Percentiles rank a stretch among this genome's conserved stretches.
These are phyloP conservation scores for Pristionchus entomophagus DNA, from an alignment of 2,888 invertebrate genomes.

Conservation along the genomic window DNA sequence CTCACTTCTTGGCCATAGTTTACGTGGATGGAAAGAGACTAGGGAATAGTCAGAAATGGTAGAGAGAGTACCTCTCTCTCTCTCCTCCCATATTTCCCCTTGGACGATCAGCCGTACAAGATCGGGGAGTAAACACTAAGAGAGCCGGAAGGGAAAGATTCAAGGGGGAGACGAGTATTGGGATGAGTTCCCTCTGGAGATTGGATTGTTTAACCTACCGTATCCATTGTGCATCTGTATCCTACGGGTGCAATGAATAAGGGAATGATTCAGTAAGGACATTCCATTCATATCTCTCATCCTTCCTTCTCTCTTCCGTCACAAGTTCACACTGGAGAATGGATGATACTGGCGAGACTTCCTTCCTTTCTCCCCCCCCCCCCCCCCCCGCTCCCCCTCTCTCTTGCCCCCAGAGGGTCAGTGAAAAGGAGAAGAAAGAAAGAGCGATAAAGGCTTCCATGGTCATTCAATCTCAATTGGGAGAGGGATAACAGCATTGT, in stretches of 20 bases:
- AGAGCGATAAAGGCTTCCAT: conserved; percentile 36
- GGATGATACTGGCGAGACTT: conserved; percentile 13
- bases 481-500: conserved; percentile 5
- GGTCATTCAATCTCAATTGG: conserved; percentile 21
- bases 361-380: neutral
- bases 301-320: neutral
- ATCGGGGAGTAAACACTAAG: conserved; percentile 33
- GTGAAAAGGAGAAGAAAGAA: conserved; percentile 26
- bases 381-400: too few relatives aligned
- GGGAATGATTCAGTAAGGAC: conserved; percentile 4
- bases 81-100: conserved; percentile 29
- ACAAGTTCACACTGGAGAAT: conserved; percentile 17
- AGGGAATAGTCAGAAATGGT: conserved; percentile 30
- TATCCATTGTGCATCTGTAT: neutral
- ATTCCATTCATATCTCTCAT: conserved; percentile 2
- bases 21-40: conserved; percentile 13
- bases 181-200: neutral
- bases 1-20: conserved; percentile 3
- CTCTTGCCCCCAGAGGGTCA: conserved; percentile 23
- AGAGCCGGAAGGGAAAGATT: conserved; percentile 22
- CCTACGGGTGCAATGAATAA: neutral
- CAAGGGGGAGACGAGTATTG: conserved; percentile 6
- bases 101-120: conserved; percentile 15
- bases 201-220: neutral
- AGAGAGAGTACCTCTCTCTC: conserved; percentile 9